A percentile compares a stretch with the other conserved stretches of the same genome.
These are phyloP conservation scores for Dicyrtoma fusca DNA, from an alignment of 2,888 invertebrate species.

Conservation along the genomic window DNA sequence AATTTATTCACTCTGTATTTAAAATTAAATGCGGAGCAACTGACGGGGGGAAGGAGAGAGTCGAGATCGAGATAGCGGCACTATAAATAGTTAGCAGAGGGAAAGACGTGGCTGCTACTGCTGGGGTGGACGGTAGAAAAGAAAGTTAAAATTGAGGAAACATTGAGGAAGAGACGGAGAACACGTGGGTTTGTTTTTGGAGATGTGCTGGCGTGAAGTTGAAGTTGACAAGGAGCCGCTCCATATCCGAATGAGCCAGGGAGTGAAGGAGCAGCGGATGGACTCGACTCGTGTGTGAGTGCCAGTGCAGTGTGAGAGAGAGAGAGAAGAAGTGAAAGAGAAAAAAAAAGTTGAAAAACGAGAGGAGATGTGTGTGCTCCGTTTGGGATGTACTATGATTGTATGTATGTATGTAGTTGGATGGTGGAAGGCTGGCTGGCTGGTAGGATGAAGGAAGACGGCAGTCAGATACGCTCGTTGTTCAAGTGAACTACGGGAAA, in stretches of 20 bases:
- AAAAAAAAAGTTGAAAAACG: neutral
- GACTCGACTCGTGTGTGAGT: neutral
- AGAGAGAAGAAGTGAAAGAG: neutral
- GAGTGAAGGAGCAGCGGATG: neutral
- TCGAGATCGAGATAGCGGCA: neutral
- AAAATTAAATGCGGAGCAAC: no score
- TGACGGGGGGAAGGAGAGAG: no score
- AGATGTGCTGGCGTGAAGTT: constrained; percentile 11
- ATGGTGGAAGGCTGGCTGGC: neutral
- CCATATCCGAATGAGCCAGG: constrained; percentile 16
- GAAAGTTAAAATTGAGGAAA: no score
- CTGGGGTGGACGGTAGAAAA: neutral
- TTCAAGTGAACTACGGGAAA: constrained; percentile 49
- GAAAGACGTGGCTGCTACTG: neutral
- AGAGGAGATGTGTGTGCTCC: constrained; percentile 1
- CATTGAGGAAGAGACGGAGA: neutral
- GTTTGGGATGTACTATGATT: no score
- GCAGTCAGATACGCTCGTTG: constrained; percentile 3
- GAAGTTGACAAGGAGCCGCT: constrained; percentile 11
- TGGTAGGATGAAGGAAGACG: neutral
- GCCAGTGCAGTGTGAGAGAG: neutral
- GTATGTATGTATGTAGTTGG: no score
- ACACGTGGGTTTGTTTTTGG: constrained; percentile 21
- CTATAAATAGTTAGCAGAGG: no score
- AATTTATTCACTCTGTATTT: no score